phyloP scores from a whole-genome alignment of 1,140 invertebrate genomes.

The Drosophila teissieri region DNA sequence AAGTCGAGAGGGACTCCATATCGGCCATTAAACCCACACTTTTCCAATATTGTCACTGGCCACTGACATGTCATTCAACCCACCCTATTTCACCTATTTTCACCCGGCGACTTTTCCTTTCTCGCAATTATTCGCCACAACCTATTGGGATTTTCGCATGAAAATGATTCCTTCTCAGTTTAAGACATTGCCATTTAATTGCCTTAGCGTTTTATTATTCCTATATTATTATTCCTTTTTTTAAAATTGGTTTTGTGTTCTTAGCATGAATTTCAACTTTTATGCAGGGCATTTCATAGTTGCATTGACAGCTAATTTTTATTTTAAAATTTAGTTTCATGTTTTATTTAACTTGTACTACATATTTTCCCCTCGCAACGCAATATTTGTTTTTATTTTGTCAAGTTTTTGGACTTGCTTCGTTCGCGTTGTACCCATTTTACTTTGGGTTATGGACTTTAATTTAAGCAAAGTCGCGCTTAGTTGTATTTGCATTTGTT shows the following conservation, averaged over 20 bases:
- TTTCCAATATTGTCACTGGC: too few species aligned
- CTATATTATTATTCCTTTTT: too few species aligned
- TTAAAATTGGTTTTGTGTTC: background rate
- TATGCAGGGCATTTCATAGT: background rate
- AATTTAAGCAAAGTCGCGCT: constrained; percentile 36
- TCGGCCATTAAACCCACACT: constrained; percentile 9
- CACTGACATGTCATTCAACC: too few species aligned
- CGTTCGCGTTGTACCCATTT: constrained; percentile 23
- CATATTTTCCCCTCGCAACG: constrained; percentile 1
- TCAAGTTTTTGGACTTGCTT: constrained; percentile 5
- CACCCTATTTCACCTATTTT: constrained; percentile 16
- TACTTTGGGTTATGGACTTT: constrained; percentile 13
- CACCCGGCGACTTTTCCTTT: constrained; percentile 5
- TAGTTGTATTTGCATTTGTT: constrained; percentile 27
- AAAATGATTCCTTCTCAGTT: constrained; percentile 11
- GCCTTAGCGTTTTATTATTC: background rate
- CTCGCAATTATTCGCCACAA: constrained; percentile 18
- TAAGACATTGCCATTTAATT: background rate
- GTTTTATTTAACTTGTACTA: constrained; percentile 9
- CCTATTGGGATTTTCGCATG: constrained; percentile 39
- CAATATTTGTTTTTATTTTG: background rate
- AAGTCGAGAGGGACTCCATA: background rate
- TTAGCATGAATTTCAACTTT: background rate
- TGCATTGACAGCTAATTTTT: background rate
- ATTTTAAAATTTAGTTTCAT: background rate